Percentiles rank a stretch among this genome's conserved stretches.
phyloP scores from a whole-genome alignment of 2,888 invertebrate species.

The Cepaea hortensis region DNA sequence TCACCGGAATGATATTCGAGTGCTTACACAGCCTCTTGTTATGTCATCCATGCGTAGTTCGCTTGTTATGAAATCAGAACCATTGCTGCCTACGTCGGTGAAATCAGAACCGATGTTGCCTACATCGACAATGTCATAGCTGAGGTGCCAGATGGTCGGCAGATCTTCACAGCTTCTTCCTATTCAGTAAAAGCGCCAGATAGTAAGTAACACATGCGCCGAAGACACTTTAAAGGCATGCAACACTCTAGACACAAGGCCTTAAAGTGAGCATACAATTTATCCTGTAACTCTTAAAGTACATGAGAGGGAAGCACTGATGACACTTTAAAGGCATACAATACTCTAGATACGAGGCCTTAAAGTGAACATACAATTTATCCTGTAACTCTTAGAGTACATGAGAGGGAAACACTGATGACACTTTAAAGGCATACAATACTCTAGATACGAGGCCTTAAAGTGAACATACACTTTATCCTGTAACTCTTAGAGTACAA shows the following conservation, averaged over 20 bases:
- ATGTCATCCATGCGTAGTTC: conserved; percentile 50
- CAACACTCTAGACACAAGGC: conserved; percentile 22
- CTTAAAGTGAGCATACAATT: conserved; percentile 25
- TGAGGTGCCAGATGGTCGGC: not conserved
- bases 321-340: not conserved
- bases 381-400: not conserved
- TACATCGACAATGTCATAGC: conserved; percentile 53
- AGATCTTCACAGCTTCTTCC: conserved; percentile 34
- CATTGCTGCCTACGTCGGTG: conserved; percentile 45
- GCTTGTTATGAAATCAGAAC: conserved; percentile 54
- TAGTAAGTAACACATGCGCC: conserved; percentile 8
- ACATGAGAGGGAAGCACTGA: not conserved
- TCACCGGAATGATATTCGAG: conserved; percentile 61
- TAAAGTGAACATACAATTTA: conserved; percentile 18
- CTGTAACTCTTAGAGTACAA: not conserved
- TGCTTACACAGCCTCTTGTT: conserved; percentile 48
- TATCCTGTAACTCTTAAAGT: not conserved
- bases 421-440: not conserved
- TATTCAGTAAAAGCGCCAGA: not conserved
- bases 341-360: conserved; percentile 26
- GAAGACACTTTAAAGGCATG: not conserved
- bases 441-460: conserved; percentile 33
- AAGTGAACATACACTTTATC: conserved; percentile 8
- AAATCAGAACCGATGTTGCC: conserved; percentile 53
- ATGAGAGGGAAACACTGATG: not conserved